These are phyloP conservation scores for Orthosia cruda DNA, from an alignment of 2,888 invertebrate species.

Conservation along the genomic window DNA sequence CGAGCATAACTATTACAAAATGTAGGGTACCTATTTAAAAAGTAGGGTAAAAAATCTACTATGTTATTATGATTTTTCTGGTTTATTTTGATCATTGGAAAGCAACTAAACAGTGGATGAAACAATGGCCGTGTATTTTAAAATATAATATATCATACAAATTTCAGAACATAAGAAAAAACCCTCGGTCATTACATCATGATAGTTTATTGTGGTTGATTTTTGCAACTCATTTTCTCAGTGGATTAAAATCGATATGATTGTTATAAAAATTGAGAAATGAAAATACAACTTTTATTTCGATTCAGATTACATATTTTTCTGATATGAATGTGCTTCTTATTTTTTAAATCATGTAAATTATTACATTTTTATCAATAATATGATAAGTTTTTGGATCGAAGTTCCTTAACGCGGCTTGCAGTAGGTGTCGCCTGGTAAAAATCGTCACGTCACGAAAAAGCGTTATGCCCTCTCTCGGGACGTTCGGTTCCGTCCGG, in stretches of 20 bases:
- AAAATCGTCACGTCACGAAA: too few relatives aligned
- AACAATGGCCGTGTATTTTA: too few relatives aligned
- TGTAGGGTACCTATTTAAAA: constrained; percentile 1
- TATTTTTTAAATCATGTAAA: background rate
- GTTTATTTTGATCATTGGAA: constrained; percentile 1
- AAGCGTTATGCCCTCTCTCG: too few relatives aligned
- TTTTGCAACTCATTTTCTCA: background rate
- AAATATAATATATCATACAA: background rate
- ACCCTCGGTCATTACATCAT: background rate
- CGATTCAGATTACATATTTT: background rate
- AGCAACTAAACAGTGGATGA: background rate
- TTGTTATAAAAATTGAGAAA: background rate
- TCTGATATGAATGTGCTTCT: background rate
- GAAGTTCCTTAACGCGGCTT: too few relatives aligned
- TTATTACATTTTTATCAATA: constrained; percentile 2
- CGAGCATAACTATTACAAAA: constrained; percentile 11
- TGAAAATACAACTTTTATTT: background rate
- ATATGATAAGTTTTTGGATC: background rate
- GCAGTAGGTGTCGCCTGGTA: too few relatives aligned
- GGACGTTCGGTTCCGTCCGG: too few relatives aligned
- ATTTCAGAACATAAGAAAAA: background rate
- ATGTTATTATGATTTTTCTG: background rate
- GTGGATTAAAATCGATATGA: too few relatives aligned
- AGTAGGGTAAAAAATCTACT: background rate
- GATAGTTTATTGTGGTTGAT: background rate